phyloP scores from a whole-genome alignment of 2,888 invertebrate genomes.

The Macroteleia sp. region DNA sequence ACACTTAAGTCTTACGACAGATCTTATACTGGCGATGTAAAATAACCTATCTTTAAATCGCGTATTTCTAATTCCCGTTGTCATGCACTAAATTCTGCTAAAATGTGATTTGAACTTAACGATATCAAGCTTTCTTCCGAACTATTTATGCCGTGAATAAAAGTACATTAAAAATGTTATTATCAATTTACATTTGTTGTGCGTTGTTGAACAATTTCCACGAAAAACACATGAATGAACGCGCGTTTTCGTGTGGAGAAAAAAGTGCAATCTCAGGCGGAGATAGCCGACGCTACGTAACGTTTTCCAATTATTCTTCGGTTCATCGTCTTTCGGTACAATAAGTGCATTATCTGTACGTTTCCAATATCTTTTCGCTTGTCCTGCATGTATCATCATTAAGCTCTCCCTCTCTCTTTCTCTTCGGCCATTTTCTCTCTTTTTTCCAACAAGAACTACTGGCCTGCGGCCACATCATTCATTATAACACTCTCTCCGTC shows the following conservation, averaged over 20 bases:
- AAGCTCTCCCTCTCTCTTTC: conserved; percentile 38
- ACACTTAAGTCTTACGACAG: conserved; percentile 59
- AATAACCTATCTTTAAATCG: conserved; percentile 57
- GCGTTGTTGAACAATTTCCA: conserved; percentile 17
- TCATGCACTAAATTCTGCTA: conserved; percentile 42
- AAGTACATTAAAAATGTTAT: conserved; percentile 22
- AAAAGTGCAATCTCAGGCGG: conserved; percentile 21
- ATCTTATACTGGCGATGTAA: conserved; percentile 41
- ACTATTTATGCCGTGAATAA: conserved; percentile 16
- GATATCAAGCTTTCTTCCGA: conserved; percentile 17
- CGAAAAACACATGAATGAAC: conserved; percentile 51
- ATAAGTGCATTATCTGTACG: conserved; percentile 63
- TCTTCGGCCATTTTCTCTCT: conserved; percentile 41
- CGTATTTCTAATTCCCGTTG: conserved; percentile 52
- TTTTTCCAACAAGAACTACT: conserved; percentile 61
- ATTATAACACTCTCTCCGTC: conserved; percentile 76
- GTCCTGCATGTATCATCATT: conserved; percentile 58
- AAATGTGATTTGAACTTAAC: conserved; percentile 23
- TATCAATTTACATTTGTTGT: conserved; percentile 44
- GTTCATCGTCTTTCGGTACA: conserved; percentile 64
- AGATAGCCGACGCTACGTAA: conserved; percentile 50
- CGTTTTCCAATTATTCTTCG: conserved; percentile 62
- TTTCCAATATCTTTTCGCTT: conserved; percentile 51
- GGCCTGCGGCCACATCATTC: conserved; percentile 72
- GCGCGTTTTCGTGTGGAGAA: conserved; percentile 16